These are phyloP conservation scores for Eudorcas thomsonii DNA, from an alignment of 2,113 vertebrate genomes.

Conservation along the genomic window DNA sequence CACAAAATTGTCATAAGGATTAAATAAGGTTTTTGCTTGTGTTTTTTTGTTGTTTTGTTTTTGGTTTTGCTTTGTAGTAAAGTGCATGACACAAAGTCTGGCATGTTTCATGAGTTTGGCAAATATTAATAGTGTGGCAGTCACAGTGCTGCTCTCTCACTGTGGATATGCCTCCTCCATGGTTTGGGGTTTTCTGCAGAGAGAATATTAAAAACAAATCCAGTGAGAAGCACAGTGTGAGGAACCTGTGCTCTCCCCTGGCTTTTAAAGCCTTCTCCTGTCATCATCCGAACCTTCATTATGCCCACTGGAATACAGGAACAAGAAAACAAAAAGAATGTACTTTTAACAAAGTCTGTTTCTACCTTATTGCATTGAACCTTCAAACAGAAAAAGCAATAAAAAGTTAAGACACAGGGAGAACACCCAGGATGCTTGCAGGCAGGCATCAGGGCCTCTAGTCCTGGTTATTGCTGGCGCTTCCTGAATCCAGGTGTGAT, in stretches of 20 bases:
- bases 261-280: neutral
- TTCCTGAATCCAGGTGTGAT: neutral
- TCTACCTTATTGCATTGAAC: neutral
- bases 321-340: neutral
- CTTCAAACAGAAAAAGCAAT: neutral
- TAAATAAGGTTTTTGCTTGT: neutral
- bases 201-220: neutral
- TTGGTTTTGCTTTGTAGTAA: neutral
- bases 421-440: neutral
- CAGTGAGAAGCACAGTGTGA: neutral
- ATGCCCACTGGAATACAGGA: neutral
- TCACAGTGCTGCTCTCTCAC: neutral
- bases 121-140: neutral
- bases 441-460: accelerated
- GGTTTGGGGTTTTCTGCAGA: neutral
- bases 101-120: neutral
- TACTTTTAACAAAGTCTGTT: neutral
- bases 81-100: neutral
- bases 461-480: too few species aligned
- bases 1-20: neutral
- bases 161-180: neutral
- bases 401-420: neutral
- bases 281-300: neutral
- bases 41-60: neutral
- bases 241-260: neutral